A percentile compares a stretch with the other conserved stretches of the same genome.
Conservation (phyloP, 1,140 invertebrate species). For the Drosophila cardini region DNA sequence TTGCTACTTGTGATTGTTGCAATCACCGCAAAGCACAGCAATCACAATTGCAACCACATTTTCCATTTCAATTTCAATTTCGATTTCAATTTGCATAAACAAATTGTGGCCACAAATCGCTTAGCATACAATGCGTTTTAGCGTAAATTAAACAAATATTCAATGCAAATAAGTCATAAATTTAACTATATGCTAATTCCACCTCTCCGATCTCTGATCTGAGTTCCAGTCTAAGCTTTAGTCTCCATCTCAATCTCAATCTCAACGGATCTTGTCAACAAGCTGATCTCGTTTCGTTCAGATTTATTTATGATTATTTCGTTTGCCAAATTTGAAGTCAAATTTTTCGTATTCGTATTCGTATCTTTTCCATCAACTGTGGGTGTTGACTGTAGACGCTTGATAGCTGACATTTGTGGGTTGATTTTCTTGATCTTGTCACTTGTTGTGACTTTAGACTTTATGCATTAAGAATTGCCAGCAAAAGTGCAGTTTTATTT, state of each 20-base stretch:
- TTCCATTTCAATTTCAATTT: conserved; percentile 26
- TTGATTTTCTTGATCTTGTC: conserved; percentile 9
- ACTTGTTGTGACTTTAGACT: neutral
- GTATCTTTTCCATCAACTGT: conserved; percentile 20
- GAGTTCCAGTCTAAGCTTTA: no score
- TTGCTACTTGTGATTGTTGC: conserved; percentile 21
- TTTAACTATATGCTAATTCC: conserved; percentile 68
- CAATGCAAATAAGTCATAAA: conserved; percentile 70
- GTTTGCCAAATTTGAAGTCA: neutral
- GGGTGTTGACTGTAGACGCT: conserved; percentile 35
- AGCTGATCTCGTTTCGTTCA: conserved; percentile 61
- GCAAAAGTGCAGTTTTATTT: neutral
- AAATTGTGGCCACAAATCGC: conserved; percentile 37
- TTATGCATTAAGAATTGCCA: neutral
- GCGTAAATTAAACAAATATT: conserved; percentile 60
- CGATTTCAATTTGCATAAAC: conserved; percentile 52
- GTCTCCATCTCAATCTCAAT: conserved; percentile 2
- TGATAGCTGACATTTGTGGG: conserved; percentile 12
- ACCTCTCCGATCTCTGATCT: conserved; percentile 23
- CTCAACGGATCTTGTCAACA: conserved; percentile 59
- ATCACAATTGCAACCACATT: conserved; percentile 9
- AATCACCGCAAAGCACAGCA: conserved; percentile 1
- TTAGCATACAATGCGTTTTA: conserved; percentile 39
- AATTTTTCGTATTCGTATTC: no score
- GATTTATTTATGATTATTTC: conserved; percentile 53